Evolutionary conservation across 2,888 invertebrate species (phyloP).

Genomic region (Cheilosia impressa): DNA sequence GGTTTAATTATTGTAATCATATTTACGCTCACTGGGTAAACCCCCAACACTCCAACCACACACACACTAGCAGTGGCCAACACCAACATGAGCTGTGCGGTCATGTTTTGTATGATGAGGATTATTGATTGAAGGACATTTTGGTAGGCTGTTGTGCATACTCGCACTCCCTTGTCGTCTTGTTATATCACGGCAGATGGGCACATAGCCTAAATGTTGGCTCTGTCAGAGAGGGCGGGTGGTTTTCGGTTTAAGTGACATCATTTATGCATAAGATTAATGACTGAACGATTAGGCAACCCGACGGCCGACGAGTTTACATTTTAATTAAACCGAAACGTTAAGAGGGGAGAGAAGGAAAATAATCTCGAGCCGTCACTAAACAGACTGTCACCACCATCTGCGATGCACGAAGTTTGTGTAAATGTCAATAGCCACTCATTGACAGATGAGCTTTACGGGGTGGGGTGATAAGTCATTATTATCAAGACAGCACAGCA

Average conservation of each 20-base stretch:
- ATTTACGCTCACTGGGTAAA: slow-evolving; percentile 51
- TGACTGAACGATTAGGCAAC: slow-evolving; percentile 72
- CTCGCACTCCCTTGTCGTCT: slow-evolving; percentile 13
- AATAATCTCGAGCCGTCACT: slow-evolving; percentile 38
- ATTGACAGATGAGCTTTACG: slow-evolving; percentile 56
- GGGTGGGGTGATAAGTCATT: slow-evolving; percentile 36
- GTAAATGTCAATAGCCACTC: slow-evolving; percentile 39
- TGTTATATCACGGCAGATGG: slow-evolving; percentile 17
- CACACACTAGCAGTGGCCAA: background rate
- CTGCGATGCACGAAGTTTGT: slow-evolving; percentile 27
- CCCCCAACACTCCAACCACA: slow-evolving; percentile 4
- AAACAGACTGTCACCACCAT: slow-evolving; percentile 51
- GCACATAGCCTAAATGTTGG: slow-evolving; percentile 33
- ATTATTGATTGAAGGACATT: slow-evolving; percentile 73
- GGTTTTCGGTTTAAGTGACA: slow-evolving; percentile 65
- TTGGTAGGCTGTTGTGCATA: slow-evolving; percentile 18
- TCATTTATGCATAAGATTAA: slow-evolving; percentile 75
- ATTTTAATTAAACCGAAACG: slow-evolving; percentile 69
- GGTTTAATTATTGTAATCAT: slow-evolving; percentile 72
- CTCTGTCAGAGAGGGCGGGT: slow-evolving; percentile 6
- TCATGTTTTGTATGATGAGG: slow-evolving; percentile 52
- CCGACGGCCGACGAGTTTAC: slow-evolving; percentile 70
- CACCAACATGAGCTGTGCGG: slow-evolving; percentile 23
- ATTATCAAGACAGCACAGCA: background rate
- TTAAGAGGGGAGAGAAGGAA: background rate